These are phyloP conservation scores for Paraplagusia blochii DNA, from an alignment of 2,113 vertebrate genomes.

Conservation along the genomic window DNA sequence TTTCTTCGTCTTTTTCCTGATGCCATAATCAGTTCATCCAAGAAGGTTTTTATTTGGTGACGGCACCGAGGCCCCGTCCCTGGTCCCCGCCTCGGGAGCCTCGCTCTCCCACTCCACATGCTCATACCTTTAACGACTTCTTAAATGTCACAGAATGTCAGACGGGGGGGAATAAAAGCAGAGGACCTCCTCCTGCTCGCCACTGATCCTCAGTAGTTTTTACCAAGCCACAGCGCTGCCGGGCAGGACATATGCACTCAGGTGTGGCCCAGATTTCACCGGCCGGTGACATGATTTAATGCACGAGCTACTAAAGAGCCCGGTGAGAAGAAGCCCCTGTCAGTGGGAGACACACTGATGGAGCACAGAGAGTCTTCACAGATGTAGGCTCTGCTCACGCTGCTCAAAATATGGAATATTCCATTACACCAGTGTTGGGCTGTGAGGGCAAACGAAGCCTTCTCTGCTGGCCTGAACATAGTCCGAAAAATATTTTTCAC, in stretches of 20 bases:
- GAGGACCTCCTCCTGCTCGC: constrained; percentile 61
- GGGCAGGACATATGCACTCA: constrained; percentile 62
- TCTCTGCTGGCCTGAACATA: too few relatives aligned
- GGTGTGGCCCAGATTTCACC: constrained; percentile 70
- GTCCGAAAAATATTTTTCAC: too few relatives aligned
- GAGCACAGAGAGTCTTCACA: constrained; percentile 49
- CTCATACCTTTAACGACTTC: constrained; percentile 79
- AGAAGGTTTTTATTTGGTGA: constrained; percentile 65
- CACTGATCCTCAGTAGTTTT: constrained; percentile 61
- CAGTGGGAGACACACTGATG: constrained; percentile 41
- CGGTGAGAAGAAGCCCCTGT: constrained; percentile 49
- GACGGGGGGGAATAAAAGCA: constrained; percentile 66
- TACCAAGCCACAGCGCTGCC: constrained; percentile 56
- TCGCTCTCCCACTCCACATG: constrained; percentile 41
- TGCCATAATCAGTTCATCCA: constrained; percentile 59
- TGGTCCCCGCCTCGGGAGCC: constrained; percentile 61
- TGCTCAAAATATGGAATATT: constrained; percentile 44
- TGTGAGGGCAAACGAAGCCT: too few relatives aligned
- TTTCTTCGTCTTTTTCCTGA: constrained; percentile 29
- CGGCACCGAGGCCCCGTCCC: constrained; percentile 57
- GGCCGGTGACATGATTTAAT: constrained; percentile 69
- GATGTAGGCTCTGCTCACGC: constrained; percentile 49
- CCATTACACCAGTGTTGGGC: constrained; percentile 45
- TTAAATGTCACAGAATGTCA: constrained; percentile 82
- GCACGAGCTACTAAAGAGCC: constrained; percentile 58